Conservation (phyloP, 2,888 invertebrate species). For the Eupithecia subfuscata region DNA sequence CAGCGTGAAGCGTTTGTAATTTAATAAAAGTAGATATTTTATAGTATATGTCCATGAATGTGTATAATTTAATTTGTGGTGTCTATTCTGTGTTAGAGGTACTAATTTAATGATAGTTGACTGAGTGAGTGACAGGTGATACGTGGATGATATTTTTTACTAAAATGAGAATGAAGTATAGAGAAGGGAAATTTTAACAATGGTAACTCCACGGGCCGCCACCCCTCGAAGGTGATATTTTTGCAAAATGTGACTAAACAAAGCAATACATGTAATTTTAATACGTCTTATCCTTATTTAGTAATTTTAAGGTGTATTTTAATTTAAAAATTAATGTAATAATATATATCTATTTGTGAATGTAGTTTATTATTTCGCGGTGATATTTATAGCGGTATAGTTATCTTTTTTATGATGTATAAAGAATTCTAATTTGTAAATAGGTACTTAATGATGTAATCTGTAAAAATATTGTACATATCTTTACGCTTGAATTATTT, state of each 20-base stretch:
- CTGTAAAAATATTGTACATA: slow-evolving; percentile 84
- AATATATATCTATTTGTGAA: slow-evolving; percentile 80
- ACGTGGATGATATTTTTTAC: slow-evolving; percentile 80
- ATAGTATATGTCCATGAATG: slow-evolving; percentile 82
- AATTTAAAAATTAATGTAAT: slow-evolving; percentile 67
- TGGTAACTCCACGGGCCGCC: slow-evolving; percentile 34
- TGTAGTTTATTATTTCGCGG: slow-evolving; percentile 83
- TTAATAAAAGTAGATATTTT: slow-evolving; percentile 67
- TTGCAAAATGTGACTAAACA: slow-evolving; percentile 88
- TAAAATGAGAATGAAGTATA: slow-evolving; percentile 58
- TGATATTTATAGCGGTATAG: slow-evolving; percentile 82
- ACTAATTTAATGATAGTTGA: slow-evolving; percentile 78
- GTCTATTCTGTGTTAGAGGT: slow-evolving; percentile 81
- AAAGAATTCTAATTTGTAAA: slow-evolving; percentile 84
- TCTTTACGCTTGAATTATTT: slow-evolving; percentile 84
- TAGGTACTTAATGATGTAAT: slow-evolving; percentile 83
- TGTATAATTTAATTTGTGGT: slow-evolving; percentile 83
- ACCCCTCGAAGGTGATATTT: slow-evolving; percentile 84
- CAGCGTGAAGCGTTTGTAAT: slow-evolving; percentile 75
- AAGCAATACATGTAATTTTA: slow-evolving; percentile 90
- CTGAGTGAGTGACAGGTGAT: slow-evolving; percentile 78
- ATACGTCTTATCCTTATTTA: slow-evolving; percentile 85
- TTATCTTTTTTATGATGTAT: slow-evolving; percentile 83
- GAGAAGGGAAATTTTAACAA: slow-evolving; percentile 46
- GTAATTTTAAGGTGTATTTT: slow-evolving; percentile 78